Base-by-base conservation (phyloP, 1,140 invertebrate genomes). In the Apis florea region DNA sequence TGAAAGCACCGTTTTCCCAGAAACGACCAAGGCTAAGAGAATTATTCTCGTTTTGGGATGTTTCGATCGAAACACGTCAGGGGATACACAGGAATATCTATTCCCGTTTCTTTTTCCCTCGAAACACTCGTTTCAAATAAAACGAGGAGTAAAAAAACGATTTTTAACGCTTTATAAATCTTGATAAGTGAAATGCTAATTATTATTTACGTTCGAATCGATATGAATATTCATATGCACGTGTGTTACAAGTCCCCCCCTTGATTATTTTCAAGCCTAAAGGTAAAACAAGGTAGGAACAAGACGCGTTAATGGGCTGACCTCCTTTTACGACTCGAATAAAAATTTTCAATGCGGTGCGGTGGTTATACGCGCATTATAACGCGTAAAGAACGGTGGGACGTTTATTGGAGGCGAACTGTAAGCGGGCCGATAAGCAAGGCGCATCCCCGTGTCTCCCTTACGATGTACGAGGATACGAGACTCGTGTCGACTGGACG, bases 401-500 rank as follows among this genome's bases (percentile, higher is more conserved):
- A 61, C 68, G 56, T 71, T 79, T 49, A 31, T 21, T 49, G 68
- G 53, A 40, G 31, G 31, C 31, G 31, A 63, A 56, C 17, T 78
- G 66, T 69, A 31, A 40, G 21, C 21, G 53, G 5, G n/a, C 53
- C 12, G 76, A 79, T 79, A 79, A 71, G 76, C 54, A 51, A 40
- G 47, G 71, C 53, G 53, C 56, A 24, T 61, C 67, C 67, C 13
- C 21, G 19, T 13, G 26, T 24, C 13, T 47, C 24, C 76, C 56
- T 59, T 15, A 13, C 54, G 67, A 79, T 71, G 63, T 61, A 61
- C 66, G 67, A 59, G 67, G 66, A 79, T 70, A 70, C 76, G 12
- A 79, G 76, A 51, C 66, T 24, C 53, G 24, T 63, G 61, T 63
- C 61, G 61, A 63, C 24, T 59, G 54, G 71, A 54, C 79, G 66